Conservation (phyloP, 2,113 vertebrate species). For the Otus sunia region DNA sequence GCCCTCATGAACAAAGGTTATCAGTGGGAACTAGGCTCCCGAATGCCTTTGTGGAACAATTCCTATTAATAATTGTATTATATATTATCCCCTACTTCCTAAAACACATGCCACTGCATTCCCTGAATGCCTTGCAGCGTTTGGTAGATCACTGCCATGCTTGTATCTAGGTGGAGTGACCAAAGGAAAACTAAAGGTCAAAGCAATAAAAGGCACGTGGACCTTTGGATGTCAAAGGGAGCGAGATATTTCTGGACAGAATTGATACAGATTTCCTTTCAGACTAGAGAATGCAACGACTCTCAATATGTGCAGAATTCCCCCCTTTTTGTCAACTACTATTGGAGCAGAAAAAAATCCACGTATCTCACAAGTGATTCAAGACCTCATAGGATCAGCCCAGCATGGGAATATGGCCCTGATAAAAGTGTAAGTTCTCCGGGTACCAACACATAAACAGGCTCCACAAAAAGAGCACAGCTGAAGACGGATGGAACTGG, state of each 20-base stretch:
- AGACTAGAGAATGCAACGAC: background rate
- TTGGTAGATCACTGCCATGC: background rate
- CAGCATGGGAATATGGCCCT: background rate
- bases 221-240: background rate
- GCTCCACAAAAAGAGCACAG: background rate
- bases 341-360: background rate
- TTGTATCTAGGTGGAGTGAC: background rate
- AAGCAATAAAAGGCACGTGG: background rate
- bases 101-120: rapidly evolving
- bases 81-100: background rate
- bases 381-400: background rate
- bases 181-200: background rate
- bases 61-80: background rate
- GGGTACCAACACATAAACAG: background rate
- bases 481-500: background rate
- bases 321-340: background rate
- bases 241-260: background rate
- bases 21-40: background rate
- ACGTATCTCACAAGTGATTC: background rate
- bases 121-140: background rate
- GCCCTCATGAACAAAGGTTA: background rate
- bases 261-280: background rate
- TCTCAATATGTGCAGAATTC: background rate
- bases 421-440: background rate
- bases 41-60: background rate